These are phyloP conservation scores for Iphiclides podalirius DNA, from an alignment of 2,888 invertebrate genomes.

Conservation along the genomic window DNA sequence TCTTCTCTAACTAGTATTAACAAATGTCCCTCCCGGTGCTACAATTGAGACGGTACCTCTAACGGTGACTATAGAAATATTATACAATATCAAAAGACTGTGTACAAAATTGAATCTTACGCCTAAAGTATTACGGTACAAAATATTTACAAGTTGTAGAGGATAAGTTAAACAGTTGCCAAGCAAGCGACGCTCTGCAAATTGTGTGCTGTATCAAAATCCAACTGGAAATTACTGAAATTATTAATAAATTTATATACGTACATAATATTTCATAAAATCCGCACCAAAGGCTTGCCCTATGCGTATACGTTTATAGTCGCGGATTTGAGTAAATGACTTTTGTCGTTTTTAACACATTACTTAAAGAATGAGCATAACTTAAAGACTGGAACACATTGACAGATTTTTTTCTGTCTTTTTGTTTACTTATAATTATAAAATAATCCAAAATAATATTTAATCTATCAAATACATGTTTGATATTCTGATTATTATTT, in stretches of 20 bases:
- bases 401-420: no score
- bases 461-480: no score
- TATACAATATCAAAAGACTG: conserved; percentile 38
- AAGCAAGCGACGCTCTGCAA: conserved; percentile 20
- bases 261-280: no score
- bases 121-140: conserved; percentile 34
- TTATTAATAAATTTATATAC: no score
- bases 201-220: neutral
- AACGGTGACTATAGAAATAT: conserved; percentile 26
- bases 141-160: conserved; percentile 38
- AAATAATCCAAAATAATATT: no score
- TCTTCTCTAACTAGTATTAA: neutral
- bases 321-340: conserved; percentile 9
- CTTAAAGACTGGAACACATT: no score
- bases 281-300: no score
- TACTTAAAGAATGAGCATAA: no score
- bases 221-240: no score
- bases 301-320: neutral
- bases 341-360: no score
- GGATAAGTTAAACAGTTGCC: conserved; percentile 18
- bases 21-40: neutral
- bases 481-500: no score
- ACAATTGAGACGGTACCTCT: conserved; percentile 21
- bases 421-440: no score
- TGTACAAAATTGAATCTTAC: conserved; percentile 35